Percentiles rank a stretch among this genome's conserved stretches.
phyloP scores from a whole-genome alignment of 1,140 invertebrate genomes.

The Drosophila sp. region DNA sequence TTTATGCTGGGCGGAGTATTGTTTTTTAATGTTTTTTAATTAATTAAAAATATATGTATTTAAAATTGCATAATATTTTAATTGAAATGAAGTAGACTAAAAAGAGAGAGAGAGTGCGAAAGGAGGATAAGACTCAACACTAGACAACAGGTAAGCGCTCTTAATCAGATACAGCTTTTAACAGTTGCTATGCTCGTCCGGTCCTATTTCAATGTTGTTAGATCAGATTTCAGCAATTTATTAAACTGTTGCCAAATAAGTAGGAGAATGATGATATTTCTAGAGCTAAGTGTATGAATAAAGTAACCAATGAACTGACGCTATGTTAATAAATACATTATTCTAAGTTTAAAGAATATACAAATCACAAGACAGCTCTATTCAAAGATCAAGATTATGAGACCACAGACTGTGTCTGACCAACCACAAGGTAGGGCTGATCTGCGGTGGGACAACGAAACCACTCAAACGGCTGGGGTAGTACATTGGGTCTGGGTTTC shows the following conservation, averaged over 20 bases:
- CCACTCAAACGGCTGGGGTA: slow-evolving; percentile 38
- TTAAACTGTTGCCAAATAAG: too few relatives aligned
- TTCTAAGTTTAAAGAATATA: background rate
- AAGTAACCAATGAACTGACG: too few relatives aligned
- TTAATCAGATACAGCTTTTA: slow-evolving; percentile 1
- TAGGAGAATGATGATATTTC: too few relatives aligned
- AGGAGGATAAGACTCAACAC: slow-evolving; percentile 4
- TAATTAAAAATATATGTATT: slow-evolving; percentile 80
- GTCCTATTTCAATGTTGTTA: too few relatives aligned
- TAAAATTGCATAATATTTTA: slow-evolving; percentile 71
- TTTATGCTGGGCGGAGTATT: slow-evolving; percentile 56
- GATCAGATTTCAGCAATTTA: too few relatives aligned
- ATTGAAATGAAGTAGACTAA: slow-evolving; percentile 56
- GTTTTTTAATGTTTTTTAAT: slow-evolving; percentile 73
- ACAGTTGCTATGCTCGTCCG: background rate
- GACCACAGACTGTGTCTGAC: background rate
- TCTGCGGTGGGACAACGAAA: slow-evolving; percentile 59
- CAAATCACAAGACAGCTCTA: slow-evolving; percentile 15
- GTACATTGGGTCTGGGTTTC: slow-evolving; percentile 39
- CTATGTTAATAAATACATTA: background rate
- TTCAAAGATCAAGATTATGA: background rate
- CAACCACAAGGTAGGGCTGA: slow-evolving; percentile 58
- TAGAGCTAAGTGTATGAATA: too few relatives aligned
- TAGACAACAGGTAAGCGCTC: background rate
- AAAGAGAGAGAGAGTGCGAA: background rate